phyloP scores from a whole-genome alignment of 2,113 vertebrate species.

The Gracilinanus agilis region DNA sequence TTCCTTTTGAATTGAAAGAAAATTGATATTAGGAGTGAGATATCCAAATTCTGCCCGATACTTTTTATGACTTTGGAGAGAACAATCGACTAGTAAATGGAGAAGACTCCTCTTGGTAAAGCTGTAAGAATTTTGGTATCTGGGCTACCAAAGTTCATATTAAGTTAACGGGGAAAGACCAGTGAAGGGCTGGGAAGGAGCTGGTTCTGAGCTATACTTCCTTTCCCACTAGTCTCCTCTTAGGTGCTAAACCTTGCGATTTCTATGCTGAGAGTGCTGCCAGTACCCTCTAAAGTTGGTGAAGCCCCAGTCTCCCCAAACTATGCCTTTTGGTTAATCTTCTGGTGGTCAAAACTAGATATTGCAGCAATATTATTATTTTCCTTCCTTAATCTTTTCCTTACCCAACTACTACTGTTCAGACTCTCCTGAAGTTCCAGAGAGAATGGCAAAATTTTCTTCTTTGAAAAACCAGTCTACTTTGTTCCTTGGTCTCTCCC shows the following conservation, averaged over 20 bases:
- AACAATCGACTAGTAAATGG: neutral
- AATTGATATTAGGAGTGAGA: neutral
- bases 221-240: neutral
- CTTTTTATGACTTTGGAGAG: neutral
- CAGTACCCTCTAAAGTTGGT: neutral
- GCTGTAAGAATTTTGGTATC: neutral
- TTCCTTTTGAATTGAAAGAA: constrained; percentile 20
- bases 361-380: neutral
- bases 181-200: neutral
- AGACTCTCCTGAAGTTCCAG: neutral
- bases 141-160: neutral
- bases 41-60: constrained; percentile 2
- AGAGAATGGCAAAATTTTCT: neutral
- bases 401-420: neutral
- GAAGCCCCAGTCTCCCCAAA: neutral
- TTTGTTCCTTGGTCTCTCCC: neutral
- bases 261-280: neutral
- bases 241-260: neutral
- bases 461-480: neutral
- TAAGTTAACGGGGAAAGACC: neutral
- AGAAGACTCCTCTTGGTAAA: neutral
- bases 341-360: neutral
- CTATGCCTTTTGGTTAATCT: neutral
- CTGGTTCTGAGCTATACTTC: neutral
- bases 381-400: neutral